Evolutionary conservation across 2,113 vertebrate species (phyloP), one percentile per base, ranked within the genome.

Genomic region (Xyrauchen texanus): DNA sequence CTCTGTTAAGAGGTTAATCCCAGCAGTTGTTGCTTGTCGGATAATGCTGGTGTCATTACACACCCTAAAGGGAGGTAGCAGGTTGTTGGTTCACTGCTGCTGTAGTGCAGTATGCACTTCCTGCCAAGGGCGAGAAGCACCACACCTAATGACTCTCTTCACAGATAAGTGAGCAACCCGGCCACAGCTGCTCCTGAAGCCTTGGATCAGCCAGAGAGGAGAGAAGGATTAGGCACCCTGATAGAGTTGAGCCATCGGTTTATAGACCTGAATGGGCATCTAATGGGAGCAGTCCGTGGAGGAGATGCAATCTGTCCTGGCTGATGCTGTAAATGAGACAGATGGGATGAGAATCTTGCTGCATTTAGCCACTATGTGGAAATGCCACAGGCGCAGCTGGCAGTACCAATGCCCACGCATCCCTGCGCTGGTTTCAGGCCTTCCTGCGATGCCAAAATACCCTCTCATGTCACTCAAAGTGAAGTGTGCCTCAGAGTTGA

Each of bases 1-100:
- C 44, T 47, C 42, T 10, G 11, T 57, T 57, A 70, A 12, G 12
- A 57, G 55, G 55, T 47, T 72, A 81, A 77, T 49, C 51, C 51
- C 65, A 52, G 58, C 71, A 79, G 77, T 79, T 80, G 77, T 73
- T 58, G 45, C 51, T 16, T 58, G 15, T 71, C 53, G 52, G 52
- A 63, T 66, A 71, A 83, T 65, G 45, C 77, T 71, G 67, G 67
- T 76, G 61, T 80, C 60, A 76, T 71, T 53, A 65, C 57, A 58
- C 67, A 65, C 44, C 72, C 34, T n/a, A 46, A 72, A 58, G 67
- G 74, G 63, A 78, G 69, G 55, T 16, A 5, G 63, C 61, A 5
- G 68, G 57, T 13, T 60, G 15, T 46, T n/a, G 55, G 57, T n/a
- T 34, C 44, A 10, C 21, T 34, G 21, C 21, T 34, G 21, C 21